A percentile compares a stretch with the other conserved stretches of the same genome.
phyloP scores from a whole-genome alignment of 2,113 vertebrate genomes.

The Ptilonorhynchus violaceus region DNA sequence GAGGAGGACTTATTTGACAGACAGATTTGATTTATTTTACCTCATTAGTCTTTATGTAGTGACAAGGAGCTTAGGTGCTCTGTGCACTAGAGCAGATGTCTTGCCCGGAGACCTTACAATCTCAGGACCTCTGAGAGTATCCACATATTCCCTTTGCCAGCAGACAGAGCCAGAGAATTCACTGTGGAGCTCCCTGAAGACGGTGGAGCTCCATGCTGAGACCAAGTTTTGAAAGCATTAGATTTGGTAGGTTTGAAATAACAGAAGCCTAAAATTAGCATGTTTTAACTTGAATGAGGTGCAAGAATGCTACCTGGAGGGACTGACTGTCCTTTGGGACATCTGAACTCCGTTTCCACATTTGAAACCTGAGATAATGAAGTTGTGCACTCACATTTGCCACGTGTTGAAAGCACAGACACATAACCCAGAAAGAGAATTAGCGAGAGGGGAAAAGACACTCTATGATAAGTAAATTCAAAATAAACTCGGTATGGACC shows the following conservation, averaged over 20 bases:
- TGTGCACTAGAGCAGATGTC: background rate
- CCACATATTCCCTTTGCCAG: background rate
- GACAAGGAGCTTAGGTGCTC: background rate
- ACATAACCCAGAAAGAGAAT: background rate
- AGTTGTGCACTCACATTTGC: background rate
- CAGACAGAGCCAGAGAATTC: background rate
- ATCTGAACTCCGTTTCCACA: accelerated
- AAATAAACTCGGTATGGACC: background rate
- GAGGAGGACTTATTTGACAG: background rate
- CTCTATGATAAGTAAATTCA: background rate
- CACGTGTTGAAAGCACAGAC: background rate
- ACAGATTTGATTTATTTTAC: background rate
- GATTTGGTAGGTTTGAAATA: background rate
- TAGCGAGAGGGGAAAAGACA: background rate
- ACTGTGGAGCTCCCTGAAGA: background rate
- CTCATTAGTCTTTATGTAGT: background rate
- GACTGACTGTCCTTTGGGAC: background rate
- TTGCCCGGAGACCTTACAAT: background rate
- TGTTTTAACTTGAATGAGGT: background rate
- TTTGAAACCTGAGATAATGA: background rate
- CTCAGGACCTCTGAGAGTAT: background rate
- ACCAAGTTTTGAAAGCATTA: background rate
- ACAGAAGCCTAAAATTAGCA: background rate
- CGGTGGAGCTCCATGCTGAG: background rate
- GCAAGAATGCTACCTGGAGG: background rate